These are phyloP conservation scores for Eupeodes corollae DNA, from an alignment of 1,140 invertebrate genomes.

Conservation along the genomic window DNA sequence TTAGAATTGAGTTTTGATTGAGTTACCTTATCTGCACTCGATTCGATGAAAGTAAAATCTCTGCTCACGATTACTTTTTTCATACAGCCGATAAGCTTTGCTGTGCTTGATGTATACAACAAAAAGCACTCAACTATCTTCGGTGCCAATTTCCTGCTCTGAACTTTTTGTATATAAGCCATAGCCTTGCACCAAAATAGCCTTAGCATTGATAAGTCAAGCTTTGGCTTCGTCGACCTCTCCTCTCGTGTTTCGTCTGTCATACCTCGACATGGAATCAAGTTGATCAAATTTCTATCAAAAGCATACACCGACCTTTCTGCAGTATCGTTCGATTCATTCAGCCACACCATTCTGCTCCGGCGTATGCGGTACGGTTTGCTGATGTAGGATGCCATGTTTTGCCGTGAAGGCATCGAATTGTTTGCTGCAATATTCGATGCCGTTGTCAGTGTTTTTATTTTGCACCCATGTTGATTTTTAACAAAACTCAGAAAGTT, in stretches of 20 bases:
- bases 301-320: conserved; percentile 14
- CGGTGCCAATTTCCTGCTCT: conserved; percentile 23
- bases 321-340: conserved; percentile 3
- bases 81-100: conserved; percentile 32
- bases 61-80: conserved; percentile 19
- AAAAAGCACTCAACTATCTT: conserved; percentile 26
- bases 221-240: conserved; percentile 19
- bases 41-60: conserved; percentile 23
- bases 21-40: too few relatives aligned
- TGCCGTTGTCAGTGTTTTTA: conserved; percentile 34
- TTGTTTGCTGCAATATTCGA: conserved; percentile 29
- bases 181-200: conserved; percentile 36
- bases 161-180: conserved; percentile 27
- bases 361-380: conserved; percentile 20
- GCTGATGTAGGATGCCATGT: conserved; percentile 22
- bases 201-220: conserved; percentile 25
- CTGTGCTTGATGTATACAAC: conserved; percentile 33
- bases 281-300: conserved; percentile 17
- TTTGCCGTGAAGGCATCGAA: conserved; percentile 24
- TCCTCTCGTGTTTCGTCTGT: conserved; percentile 16
- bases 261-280: conserved; percentile 9
- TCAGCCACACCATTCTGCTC: conserved; percentile 32
- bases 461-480: conserved; percentile 18
- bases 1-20: too few relatives aligned
- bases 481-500: conserved; percentile 25